Evolutionary conservation across 1,140 invertebrate species (phyloP), one percentile per base, ranked within the genome.

Genomic region (Drosophila melanogaster): DNA sequence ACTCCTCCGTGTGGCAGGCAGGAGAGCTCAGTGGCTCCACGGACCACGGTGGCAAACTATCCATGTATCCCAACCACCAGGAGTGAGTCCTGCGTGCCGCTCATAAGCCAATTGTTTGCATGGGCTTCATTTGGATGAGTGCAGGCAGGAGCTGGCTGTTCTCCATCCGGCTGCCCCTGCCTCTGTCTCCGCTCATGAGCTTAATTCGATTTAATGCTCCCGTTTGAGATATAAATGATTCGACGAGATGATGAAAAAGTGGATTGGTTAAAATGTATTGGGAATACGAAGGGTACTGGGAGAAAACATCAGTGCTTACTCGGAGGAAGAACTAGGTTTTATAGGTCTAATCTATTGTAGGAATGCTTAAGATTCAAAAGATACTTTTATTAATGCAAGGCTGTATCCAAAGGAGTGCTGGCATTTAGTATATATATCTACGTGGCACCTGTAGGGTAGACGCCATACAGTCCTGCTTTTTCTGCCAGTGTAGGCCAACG

Each of bases 181-280:
- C 83, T 87, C 77, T 67, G 67, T 49, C 40, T 72, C 76, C 54
- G 59, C 84, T 86, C 90, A 91, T 91, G 84, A 91, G 79, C 90
- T 91, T 91, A 91, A 91, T 83, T 91, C 81, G 79, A 91, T 91
- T 91, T 91, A 91, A 91, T 86, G 73, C 90, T 91, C 90, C 90
- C 85, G 85, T 86, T 91, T 91, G 90, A 74, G 79, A 86, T 90
- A 91, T 91, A 91, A 91, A 91, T 89, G 84, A 90, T 84, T 89
- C 84, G 84, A 90, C 80, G 84, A 89, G 77, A 90, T 86, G 89
- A 90, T 90, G 83, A 90, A 90, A 90, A 90, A 90, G 74, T 81
- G 83, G 77, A 90, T 90, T 90, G 81, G 84, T 89, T 90, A 80
- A 89, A 89, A 84, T 89, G 84, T 89, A 89, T 89, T 80, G 84